These are phyloP conservation scores for Ctenodactylus gundi DNA, from an alignment of 2,113 vertebrate species.

Conservation along the genomic window DNA sequence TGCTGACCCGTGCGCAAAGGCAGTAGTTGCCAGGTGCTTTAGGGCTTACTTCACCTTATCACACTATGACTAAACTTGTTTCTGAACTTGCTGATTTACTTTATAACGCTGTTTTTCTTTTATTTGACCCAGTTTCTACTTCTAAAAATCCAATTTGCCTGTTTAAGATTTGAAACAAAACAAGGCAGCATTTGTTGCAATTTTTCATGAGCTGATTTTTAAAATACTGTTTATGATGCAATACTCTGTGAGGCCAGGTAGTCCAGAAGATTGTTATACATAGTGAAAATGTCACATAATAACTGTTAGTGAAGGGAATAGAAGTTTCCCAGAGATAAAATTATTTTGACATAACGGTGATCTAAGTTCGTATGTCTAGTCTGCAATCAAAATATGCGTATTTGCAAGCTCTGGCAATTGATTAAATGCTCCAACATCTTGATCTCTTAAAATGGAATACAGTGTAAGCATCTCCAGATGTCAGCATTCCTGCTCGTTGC, in stretches of 20 bases:
- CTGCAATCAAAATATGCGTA: not conserved
- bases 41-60: not conserved
- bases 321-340: not conserved
- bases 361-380: not conserved
- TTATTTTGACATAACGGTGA: not conserved
- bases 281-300: not conserved
- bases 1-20: rapidly evolving
- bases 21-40: not conserved
- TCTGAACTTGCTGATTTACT: not conserved
- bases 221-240: not conserved
- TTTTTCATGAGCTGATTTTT: not conserved
- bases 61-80: not conserved
- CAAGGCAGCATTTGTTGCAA: not conserved
- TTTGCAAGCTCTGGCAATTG: not conserved
- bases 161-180: conserved; percentile 2
- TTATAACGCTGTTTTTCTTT: not conserved
- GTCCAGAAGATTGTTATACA: not conserved
- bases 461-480: not conserved
- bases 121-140: conserved; percentile 5
- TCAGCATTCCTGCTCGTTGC: not conserved
- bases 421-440: not conserved
- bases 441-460: not conserved
- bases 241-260: not conserved
- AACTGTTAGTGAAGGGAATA: not conserved
- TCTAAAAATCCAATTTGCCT: not conserved